Base-by-base conservation (phyloP, 2,797 vertebrate genomes). In the Brachymystax lenok region DNA sequence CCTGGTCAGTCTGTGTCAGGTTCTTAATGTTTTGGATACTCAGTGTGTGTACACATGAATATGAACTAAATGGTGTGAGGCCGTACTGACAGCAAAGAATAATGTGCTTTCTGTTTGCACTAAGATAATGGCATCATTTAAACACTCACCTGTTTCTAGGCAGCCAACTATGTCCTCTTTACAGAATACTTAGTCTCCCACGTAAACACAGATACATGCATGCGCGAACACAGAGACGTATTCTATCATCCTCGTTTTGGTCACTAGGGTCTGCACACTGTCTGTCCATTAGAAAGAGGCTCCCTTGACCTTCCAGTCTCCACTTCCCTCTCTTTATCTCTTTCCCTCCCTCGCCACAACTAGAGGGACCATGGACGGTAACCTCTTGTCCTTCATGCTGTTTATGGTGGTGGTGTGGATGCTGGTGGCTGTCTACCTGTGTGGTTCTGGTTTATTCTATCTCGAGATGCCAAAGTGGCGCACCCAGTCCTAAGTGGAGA, bases 371-470 rank as follows among this genome's bases (percentile, higher is more conserved):
- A 87, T 85, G 83, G 80, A 82, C n/a, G 52, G 71, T 21, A 70
- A 73, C 74, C 68, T 82, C 24, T 30, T 85, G 77, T 81, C 71
- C 28, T 80, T 77, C 30, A 73, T 50, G 24, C 40, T 85, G 30
- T 85, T 83, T 64, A 82, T 78, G 17, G 64, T 71, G 0, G 50
- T 87, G 54, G 80, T 83, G 56, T 87, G 83, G 83, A 64, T 80
- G 12, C 76, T 85, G 28, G 82, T 87, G 69, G 82, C 75, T 27
- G 35, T 83, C 24, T 87, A 79, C 74, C 74, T 87, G 33, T n/a
- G 82, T 14, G 61, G 21, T 63, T 19, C 74, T 83, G 24, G 7
- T 35, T 35, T 35, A 35, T 35, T 35, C 33, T 35, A 35, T 6
- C 33, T 35, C 6, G 33, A 35, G 33, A 35, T 35, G 5, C 33